A percentile compares a stretch with the other conserved stretches of the same genome.
Evolutionary conservation across 2,113 vertebrate genomes (phyloP).

Genomic region (Hymenochirus boettgeri): DNA sequence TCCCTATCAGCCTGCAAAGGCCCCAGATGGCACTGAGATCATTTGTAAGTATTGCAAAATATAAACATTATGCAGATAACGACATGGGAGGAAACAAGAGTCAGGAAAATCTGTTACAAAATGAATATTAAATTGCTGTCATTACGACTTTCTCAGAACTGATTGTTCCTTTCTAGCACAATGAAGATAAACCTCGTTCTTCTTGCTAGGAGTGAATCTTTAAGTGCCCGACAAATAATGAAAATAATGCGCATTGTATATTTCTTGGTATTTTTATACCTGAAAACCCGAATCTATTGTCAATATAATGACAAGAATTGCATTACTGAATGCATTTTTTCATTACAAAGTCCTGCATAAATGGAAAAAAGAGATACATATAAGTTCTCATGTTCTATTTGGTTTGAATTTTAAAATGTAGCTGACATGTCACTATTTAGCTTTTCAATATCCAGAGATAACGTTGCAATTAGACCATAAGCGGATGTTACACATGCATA

Average conservation of each 20-base stretch:
- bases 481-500: not conserved
- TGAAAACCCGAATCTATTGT: constrained; percentile 12
- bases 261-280: constrained; percentile 27
- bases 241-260: constrained; percentile 30
- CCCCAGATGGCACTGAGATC: constrained; percentile 26
- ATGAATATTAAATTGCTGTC: constrained; percentile 40
- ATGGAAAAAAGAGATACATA: not conserved
- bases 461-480: too few species aligned
- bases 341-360: constrained; percentile 4
- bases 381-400: not conserved
- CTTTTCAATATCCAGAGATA: not conserved
- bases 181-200: constrained; percentile 12
- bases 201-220: constrained; percentile 20
- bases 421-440: not conserved
- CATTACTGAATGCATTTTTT: constrained; percentile 16
- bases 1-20: not conserved
- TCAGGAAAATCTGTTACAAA: constrained; percentile 19
- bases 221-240: constrained; percentile 35
- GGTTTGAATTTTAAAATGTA: not conserved
- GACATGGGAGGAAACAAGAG: constrained; percentile 30
- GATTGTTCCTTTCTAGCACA: constrained; percentile 28
- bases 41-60: constrained; percentile 27
- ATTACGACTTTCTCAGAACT: constrained; percentile 27
- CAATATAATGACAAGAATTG: constrained; percentile 32
- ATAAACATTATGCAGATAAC: constrained; percentile 33